A percentile compares a stretch with the other conserved stretches of the same genome.
phyloP scores from a whole-genome alignment of 2,113 vertebrate genomes.

The Poicephalus meyeri region DNA sequence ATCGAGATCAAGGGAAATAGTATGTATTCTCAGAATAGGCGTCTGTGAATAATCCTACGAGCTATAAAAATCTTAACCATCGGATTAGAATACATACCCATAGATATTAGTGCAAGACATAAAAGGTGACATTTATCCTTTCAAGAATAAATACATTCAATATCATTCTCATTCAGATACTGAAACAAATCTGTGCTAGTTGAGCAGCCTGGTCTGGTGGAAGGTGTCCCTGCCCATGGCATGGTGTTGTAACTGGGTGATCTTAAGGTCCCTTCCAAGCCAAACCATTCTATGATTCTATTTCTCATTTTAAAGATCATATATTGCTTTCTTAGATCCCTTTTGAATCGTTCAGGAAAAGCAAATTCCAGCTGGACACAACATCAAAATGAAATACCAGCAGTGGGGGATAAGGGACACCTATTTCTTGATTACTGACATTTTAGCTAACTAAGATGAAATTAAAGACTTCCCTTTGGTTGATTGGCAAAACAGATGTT shows the following conservation, averaged over 20 bases:
- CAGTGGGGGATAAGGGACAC: neutral
- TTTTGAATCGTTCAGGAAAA: neutral
- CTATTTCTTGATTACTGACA: neutral
- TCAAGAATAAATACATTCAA: neutral
- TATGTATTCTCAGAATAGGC: neutral
- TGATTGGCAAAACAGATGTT: neutral
- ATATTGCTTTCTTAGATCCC: neutral
- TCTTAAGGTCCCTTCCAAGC: neutral
- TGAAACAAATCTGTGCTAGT: neutral
- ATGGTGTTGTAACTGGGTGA: neutral
- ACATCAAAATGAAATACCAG: neutral
- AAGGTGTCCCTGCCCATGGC: neutral
- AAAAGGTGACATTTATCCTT: neutral
- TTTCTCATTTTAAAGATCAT: neutral
- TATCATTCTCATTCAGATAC: neutral
- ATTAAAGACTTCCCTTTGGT: neutral
- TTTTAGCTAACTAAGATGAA: neutral
- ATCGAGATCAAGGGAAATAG: neutral
- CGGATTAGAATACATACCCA: neutral
- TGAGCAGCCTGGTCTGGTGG: neutral
- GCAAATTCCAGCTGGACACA: neutral
- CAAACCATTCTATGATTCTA: neutral
- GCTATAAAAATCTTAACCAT: neutral
- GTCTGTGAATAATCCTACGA: neutral
- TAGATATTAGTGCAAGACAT: neutral